These are phyloP conservation scores for Gastrophryne carolinensis DNA, from an alignment of 2,797 vertebrate genomes.

Conservation along the genomic window DNA sequence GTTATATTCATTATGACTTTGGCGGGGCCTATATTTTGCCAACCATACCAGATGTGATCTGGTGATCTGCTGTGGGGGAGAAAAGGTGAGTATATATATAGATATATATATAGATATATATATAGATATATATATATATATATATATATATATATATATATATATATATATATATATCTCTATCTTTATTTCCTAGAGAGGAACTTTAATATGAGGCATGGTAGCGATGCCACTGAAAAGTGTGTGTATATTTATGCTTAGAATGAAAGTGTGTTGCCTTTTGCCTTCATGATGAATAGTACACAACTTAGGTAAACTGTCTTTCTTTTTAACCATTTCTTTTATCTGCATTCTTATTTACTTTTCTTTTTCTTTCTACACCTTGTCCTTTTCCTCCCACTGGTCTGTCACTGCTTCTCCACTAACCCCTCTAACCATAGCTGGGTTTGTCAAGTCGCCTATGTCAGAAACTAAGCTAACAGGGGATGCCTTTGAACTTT, in stretches of 20 bases:
- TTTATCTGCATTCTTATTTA: constrained; percentile 71
- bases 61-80: too few species aligned
- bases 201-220: too few species aligned
- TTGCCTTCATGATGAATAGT: constrained; percentile 10
- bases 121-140: too few species aligned
- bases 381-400: constrained; percentile 65
- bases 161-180: too few species aligned
- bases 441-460: constrained; percentile 99
- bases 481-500: constrained; percentile 99
- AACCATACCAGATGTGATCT: too few species aligned
- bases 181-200: too few species aligned
- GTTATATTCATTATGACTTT: too few species aligned
- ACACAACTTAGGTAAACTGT: constrained; percentile 55
- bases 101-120: too few species aligned
- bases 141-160: too few species aligned
- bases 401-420: constrained; percentile 73
- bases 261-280: background rate
- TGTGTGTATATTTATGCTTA: background rate
- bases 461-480: constrained; percentile 99
- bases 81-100: too few species aligned
- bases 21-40: too few species aligned
- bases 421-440: constrained; percentile 83
- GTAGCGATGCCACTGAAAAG: too few species aligned
- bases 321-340: constrained; percentile 65
- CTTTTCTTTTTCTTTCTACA: constrained; percentile 65